Evolutionary conservation across 2,113 vertebrate genomes (phyloP).

Genomic region (Syngnathoides biaculeatus): DNA sequence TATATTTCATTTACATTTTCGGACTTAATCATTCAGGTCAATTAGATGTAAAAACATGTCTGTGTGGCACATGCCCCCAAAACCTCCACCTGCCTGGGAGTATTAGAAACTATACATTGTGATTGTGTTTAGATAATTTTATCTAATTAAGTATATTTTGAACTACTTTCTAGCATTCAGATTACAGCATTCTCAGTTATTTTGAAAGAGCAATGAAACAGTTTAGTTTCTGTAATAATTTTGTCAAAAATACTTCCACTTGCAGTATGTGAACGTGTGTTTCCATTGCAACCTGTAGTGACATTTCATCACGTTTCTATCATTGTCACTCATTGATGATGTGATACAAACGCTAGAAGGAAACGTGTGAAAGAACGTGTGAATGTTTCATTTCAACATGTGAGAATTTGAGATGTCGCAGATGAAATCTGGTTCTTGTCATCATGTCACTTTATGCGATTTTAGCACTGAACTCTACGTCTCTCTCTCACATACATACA

Average conservation of each 20-base stretch:
- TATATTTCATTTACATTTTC: too few relatives aligned
- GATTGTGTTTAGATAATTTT: too few relatives aligned
- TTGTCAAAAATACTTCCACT: not conserved
- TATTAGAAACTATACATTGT: too few relatives aligned
- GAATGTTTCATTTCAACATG: constrained; percentile 27
- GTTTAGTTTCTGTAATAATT: too few relatives aligned
- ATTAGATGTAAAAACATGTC: too few relatives aligned
- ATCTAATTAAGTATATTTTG: not conserved
- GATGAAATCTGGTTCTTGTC: constrained; percentile 42
- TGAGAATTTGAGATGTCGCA: constrained; percentile 26
- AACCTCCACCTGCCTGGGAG: not conserved
- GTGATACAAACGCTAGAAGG: constrained; percentile 16
- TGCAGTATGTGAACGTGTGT: constrained; percentile 15
- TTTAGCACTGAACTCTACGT: constrained; percentile 23
- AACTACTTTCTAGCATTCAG: not conserved
- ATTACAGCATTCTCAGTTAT: not conserved
- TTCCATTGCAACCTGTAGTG: constrained; percentile 4
- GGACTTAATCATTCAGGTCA: not conserved
- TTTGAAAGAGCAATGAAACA: not conserved
- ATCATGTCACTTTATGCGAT: constrained; percentile 28
- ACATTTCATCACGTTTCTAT: constrained; percentile 44
- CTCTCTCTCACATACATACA: not conserved
- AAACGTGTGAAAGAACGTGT: constrained; percentile 12
- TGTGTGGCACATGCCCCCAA: too few relatives aligned
- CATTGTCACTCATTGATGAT: constrained; percentile 18